Base-by-base conservation (phyloP, 2,888 invertebrate genomes). In the Eledone cirrhosa region DNA sequence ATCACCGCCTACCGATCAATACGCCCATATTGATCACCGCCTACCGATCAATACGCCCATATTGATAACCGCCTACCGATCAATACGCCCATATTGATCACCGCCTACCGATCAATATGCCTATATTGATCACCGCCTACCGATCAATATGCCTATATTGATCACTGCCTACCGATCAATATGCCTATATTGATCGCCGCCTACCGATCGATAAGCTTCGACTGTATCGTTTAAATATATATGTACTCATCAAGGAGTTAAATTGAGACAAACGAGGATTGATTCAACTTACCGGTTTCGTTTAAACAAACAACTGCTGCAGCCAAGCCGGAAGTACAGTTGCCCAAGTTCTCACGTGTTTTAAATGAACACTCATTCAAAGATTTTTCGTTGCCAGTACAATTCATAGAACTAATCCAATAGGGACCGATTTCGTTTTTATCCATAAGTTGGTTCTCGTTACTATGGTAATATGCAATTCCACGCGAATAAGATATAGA, bases 251-350 rank as follows among this genome's bases (percentile, higher is more conserved):
- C 63, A 27, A 0, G 1, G 27, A 16, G 22, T 63, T 63, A 11
- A 13, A 63, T 63, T n/a, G 22, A 63, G 14, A 63, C 63, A 16
- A 24, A 27, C 22, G 14, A 63, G 27, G 2, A 63, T 11, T 19
- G 4, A 11, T n/a, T n/a, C 53, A 11, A 65, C 78, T 77, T 80
- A 84, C 86, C 85, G 65, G 83, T 77, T 27, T 84, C 81, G 74
- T 84, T 85, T 79, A 83, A 88, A 79, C 89, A 89, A 8, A 87
- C 79, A 47, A 85, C 88, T 5, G 85, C 83, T 16, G 88, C 88
- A 16, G 86, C 84, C 69, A 86, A 83, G n/a, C 81, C 80, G 1
- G 76, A 76, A 11, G 85, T 80, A 79, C 89, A 89, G 81, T 88
- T 85, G 11, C 86, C 86, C 4, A 88, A 82, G 24, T 83, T 80